Percentiles rank a stretch among this genome's conserved stretches.
Conservation (phyloP, 2,113 vertebrate species). For the Sinocyclocheilus rhinocerous region DNA sequence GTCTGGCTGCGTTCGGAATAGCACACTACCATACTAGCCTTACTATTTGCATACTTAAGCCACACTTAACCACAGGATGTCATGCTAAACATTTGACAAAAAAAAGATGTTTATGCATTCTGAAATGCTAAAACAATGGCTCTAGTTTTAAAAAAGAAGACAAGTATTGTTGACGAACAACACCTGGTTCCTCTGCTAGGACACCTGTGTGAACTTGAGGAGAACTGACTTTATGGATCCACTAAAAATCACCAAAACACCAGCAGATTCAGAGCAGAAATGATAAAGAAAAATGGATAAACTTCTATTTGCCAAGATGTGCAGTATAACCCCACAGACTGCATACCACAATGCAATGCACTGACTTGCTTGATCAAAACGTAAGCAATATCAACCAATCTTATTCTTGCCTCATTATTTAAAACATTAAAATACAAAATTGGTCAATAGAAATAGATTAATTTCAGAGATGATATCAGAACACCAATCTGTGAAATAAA, state of each 20-base stretch:
- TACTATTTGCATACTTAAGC: background rate
- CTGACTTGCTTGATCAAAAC: too few species aligned
- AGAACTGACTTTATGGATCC: background rate
- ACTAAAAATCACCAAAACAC: background rate
- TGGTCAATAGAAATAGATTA: too few species aligned
- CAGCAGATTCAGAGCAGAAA: background rate
- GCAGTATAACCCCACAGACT: background rate
- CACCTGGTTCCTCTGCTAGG: slow-evolving; percentile 2
- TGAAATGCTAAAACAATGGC: background rate
- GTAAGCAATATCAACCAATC: background rate
- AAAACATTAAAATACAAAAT: background rate
- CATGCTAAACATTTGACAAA: background rate
- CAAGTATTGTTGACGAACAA: background rate
- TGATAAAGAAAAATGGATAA: background rate
- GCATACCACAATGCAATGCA: background rate
- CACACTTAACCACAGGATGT: background rate
- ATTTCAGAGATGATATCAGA: too few species aligned
- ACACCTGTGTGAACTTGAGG: slow-evolving; percentile 1
- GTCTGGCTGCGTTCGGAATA: background rate
- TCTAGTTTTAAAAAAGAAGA: background rate
- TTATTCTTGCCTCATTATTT: background rate
- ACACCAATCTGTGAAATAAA: too few species aligned
- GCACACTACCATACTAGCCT: background rate
- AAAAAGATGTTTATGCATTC: background rate
- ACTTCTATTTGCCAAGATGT: background rate